Percentiles rank a stretch among this genome's conserved stretches.
Conservation (phyloP, 2,797 vertebrate species). For the Crocodylus rhombifer region DNA sequence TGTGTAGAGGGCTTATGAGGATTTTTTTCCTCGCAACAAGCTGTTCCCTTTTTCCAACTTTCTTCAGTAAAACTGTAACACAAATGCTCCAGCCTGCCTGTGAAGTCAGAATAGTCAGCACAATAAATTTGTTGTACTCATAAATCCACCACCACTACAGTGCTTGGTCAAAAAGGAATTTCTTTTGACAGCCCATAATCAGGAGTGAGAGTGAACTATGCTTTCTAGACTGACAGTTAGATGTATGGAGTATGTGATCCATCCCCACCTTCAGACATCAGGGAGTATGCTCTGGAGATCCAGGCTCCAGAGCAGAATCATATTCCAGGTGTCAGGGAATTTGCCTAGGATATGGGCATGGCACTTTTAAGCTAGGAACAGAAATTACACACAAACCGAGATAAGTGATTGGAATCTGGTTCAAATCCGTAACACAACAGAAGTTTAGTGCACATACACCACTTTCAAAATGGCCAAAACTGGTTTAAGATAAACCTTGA, state of each 20-base stretch:
- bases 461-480: too few species aligned
- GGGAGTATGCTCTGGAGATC: not conserved
- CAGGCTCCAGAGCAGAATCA: not conserved
- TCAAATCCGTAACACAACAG: too few species aligned
- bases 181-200: not conserved
- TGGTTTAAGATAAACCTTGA: too few species aligned
- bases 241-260: not conserved
- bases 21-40: conserved; percentile 71
- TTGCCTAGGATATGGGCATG: not conserved
- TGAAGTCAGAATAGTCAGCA: conserved; percentile 64
- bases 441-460: too few species aligned
- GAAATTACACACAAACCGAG: too few species aligned
- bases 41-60: conserved; percentile 68
- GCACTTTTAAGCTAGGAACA: not conserved
- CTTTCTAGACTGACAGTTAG: not conserved
- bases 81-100: conserved; percentile 70
- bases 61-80: conserved; percentile 72
- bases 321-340: not conserved
- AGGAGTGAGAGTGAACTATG: not conserved
- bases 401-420: too few species aligned
- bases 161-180: conserved; percentile 47
- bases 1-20: conserved; percentile 62
- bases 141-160: conserved; percentile 29
- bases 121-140: conserved; percentile 54
- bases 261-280: not conserved